These are phyloP conservation scores for Ibidorhyncha struthersii DNA, from an alignment of 2,113 vertebrate species.

Conservation along the genomic window DNA sequence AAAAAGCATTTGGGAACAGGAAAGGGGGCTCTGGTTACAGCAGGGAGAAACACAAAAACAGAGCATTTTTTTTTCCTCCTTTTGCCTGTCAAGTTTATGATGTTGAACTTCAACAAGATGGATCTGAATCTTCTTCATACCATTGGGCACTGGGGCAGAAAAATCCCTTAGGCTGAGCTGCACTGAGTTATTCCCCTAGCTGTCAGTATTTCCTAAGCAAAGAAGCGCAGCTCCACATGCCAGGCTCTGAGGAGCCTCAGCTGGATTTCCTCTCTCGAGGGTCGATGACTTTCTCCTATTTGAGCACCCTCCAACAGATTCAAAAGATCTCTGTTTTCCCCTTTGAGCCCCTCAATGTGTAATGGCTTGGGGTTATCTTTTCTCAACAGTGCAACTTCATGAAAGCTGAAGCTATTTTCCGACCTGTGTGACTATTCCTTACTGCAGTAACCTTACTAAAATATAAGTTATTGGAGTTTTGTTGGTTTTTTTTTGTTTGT, in stretches of 20 bases:
- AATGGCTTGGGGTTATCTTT: background rate
- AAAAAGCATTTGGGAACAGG: background rate
- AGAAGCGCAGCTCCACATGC: background rate
- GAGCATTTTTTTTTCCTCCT: background rate
- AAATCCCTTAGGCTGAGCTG: background rate
- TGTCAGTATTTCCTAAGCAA: background rate
- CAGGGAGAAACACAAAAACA: background rate
- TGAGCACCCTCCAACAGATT: background rate
- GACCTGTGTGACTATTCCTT: background rate
- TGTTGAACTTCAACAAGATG: background rate
- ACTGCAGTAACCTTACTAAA: background rate
- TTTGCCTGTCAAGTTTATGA: background rate
- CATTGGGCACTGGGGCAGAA: background rate
- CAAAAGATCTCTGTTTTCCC: background rate
- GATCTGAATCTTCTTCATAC: background rate
- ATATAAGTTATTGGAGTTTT: background rate
- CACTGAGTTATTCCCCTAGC: background rate
- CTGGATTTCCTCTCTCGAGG: background rate
- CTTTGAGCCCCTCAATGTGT: background rate
- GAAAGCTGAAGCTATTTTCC: background rate
- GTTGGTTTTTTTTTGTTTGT: background rate
- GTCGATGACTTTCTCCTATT: background rate
- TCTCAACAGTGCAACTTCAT: background rate
- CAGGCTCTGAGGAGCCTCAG: background rate
- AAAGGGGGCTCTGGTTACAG: background rate